Evolutionary conservation across 2,888 invertebrate genomes (phyloP), one percentile per base, ranked within the genome.

Genomic region (Muschampia plurimacula): DNA sequence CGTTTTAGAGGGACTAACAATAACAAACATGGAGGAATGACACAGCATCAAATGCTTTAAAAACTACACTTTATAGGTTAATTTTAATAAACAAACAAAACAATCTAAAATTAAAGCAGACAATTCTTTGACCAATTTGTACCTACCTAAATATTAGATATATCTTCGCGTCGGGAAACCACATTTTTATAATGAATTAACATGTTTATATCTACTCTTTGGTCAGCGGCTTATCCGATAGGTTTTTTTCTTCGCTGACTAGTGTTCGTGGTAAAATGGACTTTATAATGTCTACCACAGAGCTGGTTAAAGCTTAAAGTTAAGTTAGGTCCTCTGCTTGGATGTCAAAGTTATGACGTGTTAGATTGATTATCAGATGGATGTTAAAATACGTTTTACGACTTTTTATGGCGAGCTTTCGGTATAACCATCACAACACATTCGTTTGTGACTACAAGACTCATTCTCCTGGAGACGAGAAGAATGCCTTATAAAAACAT

Each of bases 311-410:
- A 41, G 62, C 60, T 77, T 78, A 80, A 82, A 80, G 79, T 80
- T 82, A 82, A 82, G 84, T 89, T 86, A 89, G 86, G 88, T 89
- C 86, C 91, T 88, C 90, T 86, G 86, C 81, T 89, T 91, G 92
- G 89, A 93, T 93, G 93, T 94, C 94, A 94, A 94, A 94, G 92
- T 93, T 94, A 94, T 93, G 93, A 95, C 93, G 94, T 93, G 94
- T 94, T 94, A 93, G 94, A 95, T 94, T 95, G 94, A 95, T 95
- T 95, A 95, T 94, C 94, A 86, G 92, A 91, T 93, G 92, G 92
- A 94, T 95, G 94, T 94, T 94, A 95, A 95, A 95, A 95, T 93
- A 90, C 89, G 88, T 91, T 94, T 94, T 93, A 93, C 85, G 91
- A 90, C 89, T 90, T 91, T 93, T 93, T 91, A 93, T 89, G 91